Conservation (phyloP, 2,797 vertebrate genomes). For the Anas bernieri region DNA sequence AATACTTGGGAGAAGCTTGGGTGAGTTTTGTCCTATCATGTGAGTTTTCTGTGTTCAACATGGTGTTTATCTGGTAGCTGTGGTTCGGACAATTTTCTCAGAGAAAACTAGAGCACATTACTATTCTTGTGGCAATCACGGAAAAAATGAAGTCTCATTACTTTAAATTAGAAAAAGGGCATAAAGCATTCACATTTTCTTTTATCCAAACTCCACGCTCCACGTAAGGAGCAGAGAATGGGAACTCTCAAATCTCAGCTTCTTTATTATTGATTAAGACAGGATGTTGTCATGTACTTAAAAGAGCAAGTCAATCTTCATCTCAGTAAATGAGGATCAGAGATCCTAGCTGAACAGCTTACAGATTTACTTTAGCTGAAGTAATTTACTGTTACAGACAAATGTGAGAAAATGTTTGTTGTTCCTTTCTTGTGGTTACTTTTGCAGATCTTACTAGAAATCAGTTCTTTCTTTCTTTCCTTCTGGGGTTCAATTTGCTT, state of each 20-base stretch:
- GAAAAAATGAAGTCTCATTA: neutral
- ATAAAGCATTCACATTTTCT: neutral
- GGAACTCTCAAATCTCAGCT: neutral
- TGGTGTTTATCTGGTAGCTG: neutral
- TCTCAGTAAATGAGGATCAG: neutral
- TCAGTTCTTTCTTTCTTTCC: neutral
- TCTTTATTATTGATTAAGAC: neutral
- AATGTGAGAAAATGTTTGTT: slow-evolving; percentile 29
- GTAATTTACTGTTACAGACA: neutral
- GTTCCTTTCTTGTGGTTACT: neutral
- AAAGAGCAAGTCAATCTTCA: neutral
- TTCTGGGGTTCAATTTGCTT: neutral
- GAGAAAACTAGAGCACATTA: neutral
- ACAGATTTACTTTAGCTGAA: neutral
- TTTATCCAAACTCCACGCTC: neutral
- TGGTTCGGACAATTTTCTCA: neutral
- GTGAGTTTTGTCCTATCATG: neutral
- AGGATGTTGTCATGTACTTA: neutral
- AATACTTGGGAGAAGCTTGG: neutral
- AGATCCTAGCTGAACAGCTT: neutral
- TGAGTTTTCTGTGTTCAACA: neutral
- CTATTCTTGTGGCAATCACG: neutral
- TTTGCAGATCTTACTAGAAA: neutral
- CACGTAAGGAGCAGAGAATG: neutral
- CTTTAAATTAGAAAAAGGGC: neutral